phyloP scores from a whole-genome alignment of 2,797 vertebrate genomes.

The Syngnathus rostellatus region DNA sequence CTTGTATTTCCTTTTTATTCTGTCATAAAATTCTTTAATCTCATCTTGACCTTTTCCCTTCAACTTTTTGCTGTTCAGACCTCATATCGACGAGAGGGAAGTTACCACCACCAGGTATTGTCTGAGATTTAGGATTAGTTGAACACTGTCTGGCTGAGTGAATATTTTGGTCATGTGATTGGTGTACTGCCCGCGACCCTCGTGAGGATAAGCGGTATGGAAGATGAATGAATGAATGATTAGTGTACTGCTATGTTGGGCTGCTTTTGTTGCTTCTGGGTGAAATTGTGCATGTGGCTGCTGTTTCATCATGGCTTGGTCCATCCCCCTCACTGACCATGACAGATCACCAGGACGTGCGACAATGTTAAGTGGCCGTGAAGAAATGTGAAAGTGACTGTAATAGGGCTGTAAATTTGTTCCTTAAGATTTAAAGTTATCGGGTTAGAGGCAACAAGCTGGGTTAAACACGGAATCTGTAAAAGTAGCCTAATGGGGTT shows the following conservation, averaged over 20 bases:
- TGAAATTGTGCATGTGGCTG: slow-evolving; percentile 34
- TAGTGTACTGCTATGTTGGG: neutral
- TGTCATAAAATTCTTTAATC: slow-evolving; percentile 4
- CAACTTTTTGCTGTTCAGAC: slow-evolving; percentile 63
- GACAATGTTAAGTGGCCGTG: neutral
- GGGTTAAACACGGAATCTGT: slow-evolving; percentile 21
- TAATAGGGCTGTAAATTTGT: slow-evolving; percentile 1
- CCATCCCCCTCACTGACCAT: neutral
- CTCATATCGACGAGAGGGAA: slow-evolving; percentile 73
- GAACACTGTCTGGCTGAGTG: slow-evolving; percentile 7
- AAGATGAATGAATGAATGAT: neutral
- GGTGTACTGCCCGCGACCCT: neutral
- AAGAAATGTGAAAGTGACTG: neutral
- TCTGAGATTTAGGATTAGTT: slow-evolving; percentile 22
- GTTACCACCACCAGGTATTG: slow-evolving; percentile 76
- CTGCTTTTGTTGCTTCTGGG: slow-evolving; percentile 31
- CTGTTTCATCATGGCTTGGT: neutral
- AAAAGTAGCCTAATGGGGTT: slow-evolving; percentile 26
- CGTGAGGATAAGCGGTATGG: no score
- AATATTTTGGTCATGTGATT: slow-evolving; percentile 1
- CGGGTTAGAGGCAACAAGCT: slow-evolving; percentile 20
- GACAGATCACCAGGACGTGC: neutral
- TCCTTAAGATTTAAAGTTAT: slow-evolving; percentile 22
- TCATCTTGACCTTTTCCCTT: slow-evolving; percentile 32
- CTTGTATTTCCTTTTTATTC: slow-evolving; percentile 1